phyloP scores from a whole-genome alignment of 2,888 invertebrate species.

The Acanthococcus lagerstroemiae region DNA sequence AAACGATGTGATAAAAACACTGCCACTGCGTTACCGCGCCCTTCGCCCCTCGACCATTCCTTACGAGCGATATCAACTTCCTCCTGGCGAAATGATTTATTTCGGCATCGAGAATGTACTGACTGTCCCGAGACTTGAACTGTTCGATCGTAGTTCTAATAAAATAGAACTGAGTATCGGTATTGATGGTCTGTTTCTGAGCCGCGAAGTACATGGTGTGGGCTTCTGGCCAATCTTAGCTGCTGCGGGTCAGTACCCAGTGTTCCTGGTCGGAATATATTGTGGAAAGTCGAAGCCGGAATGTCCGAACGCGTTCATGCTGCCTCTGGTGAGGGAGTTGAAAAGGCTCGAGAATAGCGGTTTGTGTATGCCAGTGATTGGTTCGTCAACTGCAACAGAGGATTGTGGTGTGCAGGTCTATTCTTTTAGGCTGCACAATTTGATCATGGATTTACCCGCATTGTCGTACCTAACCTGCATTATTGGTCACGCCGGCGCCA shows the following conservation, averaged over 20 bases:
- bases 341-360: not conserved
- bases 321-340: not conserved
- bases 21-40: not conserved
- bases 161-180: not conserved
- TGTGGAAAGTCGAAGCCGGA: not conserved
- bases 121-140: too few species aligned
- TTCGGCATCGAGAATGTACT: too few species aligned
- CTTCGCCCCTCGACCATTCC: not conserved
- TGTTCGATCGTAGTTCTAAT: too few species aligned
- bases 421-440: not conserved
- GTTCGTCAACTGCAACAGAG: too few species aligned
- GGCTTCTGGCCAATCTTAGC: constrained; percentile 17
- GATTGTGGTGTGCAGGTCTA: not conserved
- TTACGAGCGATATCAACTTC: not conserved
- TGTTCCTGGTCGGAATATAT: constrained; percentile 7
- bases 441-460: not conserved
- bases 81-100: not conserved
- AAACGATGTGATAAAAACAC: not conserved
- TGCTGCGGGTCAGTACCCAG: not conserved
- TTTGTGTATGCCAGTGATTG: too few species aligned
- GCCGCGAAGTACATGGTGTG: too few species aligned
- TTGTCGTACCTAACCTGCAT: not conserved
- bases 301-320: constrained; percentile 1
- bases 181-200: constrained; percentile 7
- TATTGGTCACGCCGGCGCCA: not conserved